Conservation (phyloP, 2,113 vertebrate genomes). For the Vulpes vulpes region DNA sequence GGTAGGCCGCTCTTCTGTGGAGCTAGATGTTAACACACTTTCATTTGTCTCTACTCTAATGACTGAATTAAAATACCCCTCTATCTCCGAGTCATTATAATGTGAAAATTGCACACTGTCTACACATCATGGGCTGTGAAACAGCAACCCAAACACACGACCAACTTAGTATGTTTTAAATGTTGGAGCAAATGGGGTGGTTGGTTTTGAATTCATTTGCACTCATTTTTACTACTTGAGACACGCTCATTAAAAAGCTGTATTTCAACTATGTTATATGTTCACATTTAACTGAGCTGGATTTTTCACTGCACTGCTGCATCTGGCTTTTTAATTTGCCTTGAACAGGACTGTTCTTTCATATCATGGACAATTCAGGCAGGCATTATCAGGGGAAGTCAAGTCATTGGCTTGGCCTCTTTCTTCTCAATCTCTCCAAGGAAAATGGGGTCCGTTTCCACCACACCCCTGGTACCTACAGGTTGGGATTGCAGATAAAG, state of each 20-base stretch:
- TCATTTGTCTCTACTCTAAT: neutral
- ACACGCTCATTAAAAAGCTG: slow-evolving; percentile 19
- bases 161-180: slow-evolving; percentile 21
- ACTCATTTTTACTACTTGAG: slow-evolving; percentile 3
- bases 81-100: neutral
- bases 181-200: neutral
- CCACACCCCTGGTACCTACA: neutral
- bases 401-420: neutral
- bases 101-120: neutral
- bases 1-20: neutral
- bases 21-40: neutral
- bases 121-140: neutral
- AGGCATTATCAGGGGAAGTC: slow-evolving; percentile 21
- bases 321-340: slow-evolving; percentile 35
- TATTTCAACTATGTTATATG: neutral
- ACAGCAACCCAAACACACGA: neutral
- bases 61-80: neutral
- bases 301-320: neutral
- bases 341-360: slow-evolving; percentile 7
- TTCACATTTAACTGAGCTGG: neutral
- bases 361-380: neutral
- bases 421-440: neutral
- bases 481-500: neutral
- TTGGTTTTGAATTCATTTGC: slow-evolving; percentile 26
- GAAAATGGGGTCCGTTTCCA: neutral